phyloP scores from a whole-genome alignment of 2,113 vertebrate species.

The Cepphus grylle region DNA sequence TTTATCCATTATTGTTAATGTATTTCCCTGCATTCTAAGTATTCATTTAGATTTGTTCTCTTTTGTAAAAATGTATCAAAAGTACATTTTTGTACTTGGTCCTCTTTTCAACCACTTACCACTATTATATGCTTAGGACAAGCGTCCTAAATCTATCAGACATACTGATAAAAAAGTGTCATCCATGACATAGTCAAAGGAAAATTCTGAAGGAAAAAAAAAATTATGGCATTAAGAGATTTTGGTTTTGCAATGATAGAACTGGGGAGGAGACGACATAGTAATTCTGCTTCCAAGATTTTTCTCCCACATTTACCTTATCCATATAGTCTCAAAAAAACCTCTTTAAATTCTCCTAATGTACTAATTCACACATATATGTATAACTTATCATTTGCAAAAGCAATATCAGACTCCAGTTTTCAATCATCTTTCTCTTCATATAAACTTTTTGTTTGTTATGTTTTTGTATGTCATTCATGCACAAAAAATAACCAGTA shows the following conservation, averaged over 20 bases:
- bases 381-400: not conserved
- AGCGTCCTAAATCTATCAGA: not conserved
- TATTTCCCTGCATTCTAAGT: not conserved
- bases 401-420: not conserved
- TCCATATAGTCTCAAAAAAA: not conserved
- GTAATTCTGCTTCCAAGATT: not conserved
- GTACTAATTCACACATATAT: not conserved
- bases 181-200: not conserved
- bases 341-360: not conserved
- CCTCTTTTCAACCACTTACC: not conserved
- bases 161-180: not conserved
- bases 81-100: not conserved
- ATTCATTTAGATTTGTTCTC: not conserved
- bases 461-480: not conserved
- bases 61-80: not conserved
- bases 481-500: not conserved
- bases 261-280: rapidly evolving
- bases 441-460: not conserved
- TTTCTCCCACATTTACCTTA: not conserved
- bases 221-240: not conserved
- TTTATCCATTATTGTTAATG: not conserved
- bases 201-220: not conserved
- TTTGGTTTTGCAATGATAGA: not conserved
- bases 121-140: not conserved
- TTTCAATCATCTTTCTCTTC: not conserved